Conservation (phyloP, 1,140 invertebrate genomes). For the Scaptomyza hsui region DNA sequence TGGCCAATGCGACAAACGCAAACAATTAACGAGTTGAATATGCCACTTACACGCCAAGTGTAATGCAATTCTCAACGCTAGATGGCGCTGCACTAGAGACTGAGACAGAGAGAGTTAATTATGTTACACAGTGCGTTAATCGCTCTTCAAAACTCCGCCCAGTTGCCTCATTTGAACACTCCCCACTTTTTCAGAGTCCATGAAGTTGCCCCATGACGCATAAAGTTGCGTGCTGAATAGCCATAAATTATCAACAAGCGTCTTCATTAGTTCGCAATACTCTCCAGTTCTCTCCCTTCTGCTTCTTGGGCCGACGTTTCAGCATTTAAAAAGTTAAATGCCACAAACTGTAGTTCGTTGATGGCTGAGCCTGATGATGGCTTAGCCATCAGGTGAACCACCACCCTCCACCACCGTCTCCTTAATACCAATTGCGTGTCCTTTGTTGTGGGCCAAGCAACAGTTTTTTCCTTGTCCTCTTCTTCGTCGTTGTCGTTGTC, state of each 20-base stretch:
- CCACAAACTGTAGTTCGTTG: conserved; percentile 50
- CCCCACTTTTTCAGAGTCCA: conserved; percentile 8
- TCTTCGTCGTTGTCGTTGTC: not conserved
- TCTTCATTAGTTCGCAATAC: conserved; percentile 63
- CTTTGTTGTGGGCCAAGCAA: conserved; percentile 43
- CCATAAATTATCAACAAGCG: conserved; percentile 68
- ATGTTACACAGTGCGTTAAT: conserved; percentile 42
- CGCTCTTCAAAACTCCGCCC: conserved; percentile 17
- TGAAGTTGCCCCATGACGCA: conserved; percentile 44
- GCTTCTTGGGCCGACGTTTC: conserved; percentile 3
- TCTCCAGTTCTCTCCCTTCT: conserved; percentile 21
- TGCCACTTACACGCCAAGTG: conserved; percentile 54
- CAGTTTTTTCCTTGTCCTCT: conserved; percentile 20
- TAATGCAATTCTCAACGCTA: conserved; percentile 16
- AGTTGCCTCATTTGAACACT: not conserved
- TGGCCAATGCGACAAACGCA: conserved; percentile 55
- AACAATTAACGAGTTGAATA: conserved; percentile 65
- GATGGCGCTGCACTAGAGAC: conserved; percentile 32
- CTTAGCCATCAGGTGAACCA: conserved; percentile 25
- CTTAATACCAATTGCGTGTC: conserved; percentile 31
- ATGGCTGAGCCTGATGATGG: conserved; percentile 17
- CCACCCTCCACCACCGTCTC: not conserved
- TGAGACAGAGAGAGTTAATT: conserved; percentile 25
- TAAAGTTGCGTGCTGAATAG: conserved; percentile 54
- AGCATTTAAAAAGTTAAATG: conserved; percentile 61